Conservation (phyloP, 2,888 invertebrate species). For the Hoplodrina ambigua region DNA sequence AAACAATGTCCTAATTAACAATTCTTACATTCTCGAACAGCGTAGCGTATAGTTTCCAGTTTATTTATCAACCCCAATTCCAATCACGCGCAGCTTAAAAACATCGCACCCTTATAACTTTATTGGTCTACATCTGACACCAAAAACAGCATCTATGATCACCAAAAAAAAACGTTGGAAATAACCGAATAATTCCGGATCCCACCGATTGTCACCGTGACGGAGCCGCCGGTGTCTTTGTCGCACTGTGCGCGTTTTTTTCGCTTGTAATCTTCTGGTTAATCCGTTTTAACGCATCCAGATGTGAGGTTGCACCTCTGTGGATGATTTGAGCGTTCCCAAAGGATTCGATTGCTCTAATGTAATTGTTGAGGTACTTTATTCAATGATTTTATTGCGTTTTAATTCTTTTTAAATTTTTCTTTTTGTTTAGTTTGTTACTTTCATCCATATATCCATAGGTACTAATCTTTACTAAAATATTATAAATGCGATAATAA, state of each 20-base stretch:
- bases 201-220: constrained; percentile 88
- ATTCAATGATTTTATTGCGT: constrained; percentile 16
- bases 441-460: too few relatives aligned
- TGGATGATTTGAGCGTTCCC: constrained; percentile 71
- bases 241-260: constrained; percentile 75
- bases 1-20: constrained; percentile 6
- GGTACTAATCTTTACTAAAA: too few relatives aligned
- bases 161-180: constrained; percentile 76
- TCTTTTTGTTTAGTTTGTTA: too few relatives aligned
- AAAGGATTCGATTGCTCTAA: constrained; percentile 70
- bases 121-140: constrained; percentile 71
- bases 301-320: constrained; percentile 80
- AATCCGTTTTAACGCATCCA: constrained; percentile 90
- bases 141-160: constrained; percentile 74
- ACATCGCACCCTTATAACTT: constrained; percentile 56
- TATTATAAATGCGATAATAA: too few relatives aligned
- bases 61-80: constrained; percentile 14
- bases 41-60: neutral
- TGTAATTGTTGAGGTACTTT: constrained; percentile 44
- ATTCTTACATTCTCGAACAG: neutral
- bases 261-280: constrained; percentile 86
- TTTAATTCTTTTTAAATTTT: neutral
- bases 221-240: constrained; percentile 87
- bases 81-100: constrained; percentile 36
- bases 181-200: constrained; percentile 84